Evolutionary conservation across 64 coral and sea anemone species (phyloP), one percentile per base, ranked within the genome.

Genomic region (Trachythela sp.): DNA sequence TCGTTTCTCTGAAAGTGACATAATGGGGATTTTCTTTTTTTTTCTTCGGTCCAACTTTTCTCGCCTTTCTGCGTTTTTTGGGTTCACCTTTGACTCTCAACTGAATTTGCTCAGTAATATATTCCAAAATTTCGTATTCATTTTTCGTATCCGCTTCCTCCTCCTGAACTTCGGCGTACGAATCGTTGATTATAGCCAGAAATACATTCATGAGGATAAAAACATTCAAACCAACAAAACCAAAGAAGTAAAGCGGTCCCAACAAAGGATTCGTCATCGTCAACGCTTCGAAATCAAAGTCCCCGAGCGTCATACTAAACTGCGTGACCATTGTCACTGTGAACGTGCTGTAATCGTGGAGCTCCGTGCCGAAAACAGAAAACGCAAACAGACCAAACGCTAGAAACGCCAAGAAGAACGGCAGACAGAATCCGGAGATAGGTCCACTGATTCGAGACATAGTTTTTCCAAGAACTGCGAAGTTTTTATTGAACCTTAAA

Each of bases 191-290:
- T 83, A 94, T 98, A 0, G 95, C 93, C 34, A 94, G 59, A 13
- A 98, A 98, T 91, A 98, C 92, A 88, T 94, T 98, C 86, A 98
- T 92, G 27, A 94, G 86, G 56, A 92, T 92, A 35, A 98, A 91
- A 0, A 98, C 93, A 54, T 92, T 93, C 71, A 98, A 92, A 58
- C 92, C 94, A 93, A 94, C 92, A 84, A 92, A 98, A 0, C 50
- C 26, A 39, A 98, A 98, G 87, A 94, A 98, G 51, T 98, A 94
- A 0, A 93, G 3, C 1, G 93, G 93, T 4, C 93, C 95, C 5
- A 98, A 54, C 0, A 98, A 0, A 6, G 77, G 80, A 68, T 98
- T 92, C 13, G 84, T 87, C 13, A 27, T 20, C 40, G 48, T 64
- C 3, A 94, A 15, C 6, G 70, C 54, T 11, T 75, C 51, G 59